These are phyloP conservation scores for Noctua pronuba DNA, from an alignment of 2,888 invertebrate species.

Conservation along the genomic window DNA sequence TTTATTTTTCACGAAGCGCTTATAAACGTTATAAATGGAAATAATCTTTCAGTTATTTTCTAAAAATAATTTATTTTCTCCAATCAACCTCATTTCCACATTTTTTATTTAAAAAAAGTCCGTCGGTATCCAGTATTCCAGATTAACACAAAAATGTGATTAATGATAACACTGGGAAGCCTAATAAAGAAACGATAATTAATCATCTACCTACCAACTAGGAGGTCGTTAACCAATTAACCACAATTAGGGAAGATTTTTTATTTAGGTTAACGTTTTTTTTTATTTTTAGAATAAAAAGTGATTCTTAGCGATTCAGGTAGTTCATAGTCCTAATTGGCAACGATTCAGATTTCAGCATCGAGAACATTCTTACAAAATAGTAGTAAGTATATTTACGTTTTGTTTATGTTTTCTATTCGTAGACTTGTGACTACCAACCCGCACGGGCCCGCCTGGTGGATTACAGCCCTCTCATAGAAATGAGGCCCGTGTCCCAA, in stretches of 20 bases:
- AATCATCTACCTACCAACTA: constrained; percentile 52
- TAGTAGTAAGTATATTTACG: not conserved
- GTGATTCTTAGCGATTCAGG: constrained; percentile 17
- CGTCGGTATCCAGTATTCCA: constrained; percentile 22
- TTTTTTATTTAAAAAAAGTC: constrained; percentile 6
- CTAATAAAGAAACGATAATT: constrained; percentile 59
- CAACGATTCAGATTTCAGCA: constrained; percentile 34
- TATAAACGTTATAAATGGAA: not conserved
- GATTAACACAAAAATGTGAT: constrained; percentile 61
- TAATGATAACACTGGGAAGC: constrained; percentile 56
- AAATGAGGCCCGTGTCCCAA: not conserved
- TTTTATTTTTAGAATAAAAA: constrained; percentile 35
- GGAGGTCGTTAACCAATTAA: constrained; percentile 45
- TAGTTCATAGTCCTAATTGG: constrained; percentile 49
- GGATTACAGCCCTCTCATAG: not conserved
- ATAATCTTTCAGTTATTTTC: not conserved
- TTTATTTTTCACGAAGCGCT: not conserved
- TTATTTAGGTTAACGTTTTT: constrained; percentile 23
- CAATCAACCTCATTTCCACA: not conserved
- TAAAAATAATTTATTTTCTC: constrained; percentile 2
- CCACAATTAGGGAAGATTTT: constrained; percentile 31
- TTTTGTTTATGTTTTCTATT: constrained; percentile 20
- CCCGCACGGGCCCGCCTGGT: too few species aligned
- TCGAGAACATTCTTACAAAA: constrained; percentile 22
- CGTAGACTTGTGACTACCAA: not conserved